phyloP scores from a whole-genome alignment of 2,797 vertebrate genomes.

The Leucoraja ocellata region DNA sequence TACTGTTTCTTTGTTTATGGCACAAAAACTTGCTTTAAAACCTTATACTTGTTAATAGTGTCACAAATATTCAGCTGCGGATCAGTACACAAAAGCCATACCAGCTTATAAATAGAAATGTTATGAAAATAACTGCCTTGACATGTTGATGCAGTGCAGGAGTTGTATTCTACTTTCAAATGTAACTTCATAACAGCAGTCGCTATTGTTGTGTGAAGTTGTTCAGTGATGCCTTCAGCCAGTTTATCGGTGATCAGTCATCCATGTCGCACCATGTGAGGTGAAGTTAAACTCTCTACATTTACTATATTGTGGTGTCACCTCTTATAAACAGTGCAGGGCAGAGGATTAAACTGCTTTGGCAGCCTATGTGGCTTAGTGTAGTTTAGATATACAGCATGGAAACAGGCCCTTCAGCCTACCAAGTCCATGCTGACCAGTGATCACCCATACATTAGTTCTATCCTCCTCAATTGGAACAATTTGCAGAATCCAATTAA shows the following conservation, averaged over 20 bases:
- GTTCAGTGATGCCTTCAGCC: conserved; percentile 9
- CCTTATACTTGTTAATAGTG: not conserved
- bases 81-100: not conserved
- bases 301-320: not conserved
- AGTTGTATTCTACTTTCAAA: not conserved
- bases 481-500: too few relatives aligned
- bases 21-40: not conserved
- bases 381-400: too few relatives aligned
- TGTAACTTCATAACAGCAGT: not conserved
- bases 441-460: too few relatives aligned
- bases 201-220: conserved; percentile 14
- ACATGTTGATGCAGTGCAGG: conserved; percentile 22
- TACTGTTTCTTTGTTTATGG: not conserved
- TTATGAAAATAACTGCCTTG: conserved; percentile 3
- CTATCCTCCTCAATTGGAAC: too few relatives aligned
- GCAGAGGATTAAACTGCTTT: not conserved
- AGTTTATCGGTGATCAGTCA: conserved; percentile 19
- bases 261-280: not conserved
- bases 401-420: too few relatives aligned
- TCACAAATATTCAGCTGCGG: not conserved
- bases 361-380: not conserved
- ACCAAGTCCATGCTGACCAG: too few relatives aligned
- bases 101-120: conserved; percentile 1
- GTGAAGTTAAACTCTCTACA: not conserved
- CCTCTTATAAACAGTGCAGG: conserved; percentile 2